Evolutionary conservation across 2,888 invertebrate species (phyloP), one percentile per base, ranked within the genome.

Genomic region (Leucozona laternaria): DNA sequence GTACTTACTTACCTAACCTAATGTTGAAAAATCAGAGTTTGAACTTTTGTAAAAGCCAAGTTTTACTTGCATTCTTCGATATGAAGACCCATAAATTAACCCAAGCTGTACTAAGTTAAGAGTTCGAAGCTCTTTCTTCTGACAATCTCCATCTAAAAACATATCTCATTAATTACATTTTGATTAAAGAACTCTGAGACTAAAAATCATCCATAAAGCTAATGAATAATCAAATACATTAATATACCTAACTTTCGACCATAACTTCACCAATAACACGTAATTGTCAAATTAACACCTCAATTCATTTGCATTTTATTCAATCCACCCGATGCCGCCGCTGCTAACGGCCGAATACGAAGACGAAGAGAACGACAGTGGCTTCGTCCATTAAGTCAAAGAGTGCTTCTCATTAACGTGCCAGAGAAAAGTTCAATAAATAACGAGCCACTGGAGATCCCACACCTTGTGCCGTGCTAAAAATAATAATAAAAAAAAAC

Each of bases 271-370:
- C 50, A 37, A 72, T 70, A 78, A 50, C 58, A 64, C 79, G 82
- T 86, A 79, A 86, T 82, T 86, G 86, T 82, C 86, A 86, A 81
- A 86, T 86, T 86, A 86, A 86, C 86, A 86, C 86, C 82, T 79
- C 82, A 37, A 40, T 64, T 79, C 82, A 82, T 86, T 86, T 86
- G 82, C 82, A 82, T 80, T 71, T 68, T 15, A 43, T 71, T 17
- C 22, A 60, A 77, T 70, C 57, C 78, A 53, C 37, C 64, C 31
- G 48, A 28, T 8, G 37, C 37, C 20, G 4, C 17, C 11, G n/a
- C 31, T 25, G 4, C 31, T 37, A 37, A 64, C 55, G 45, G 20
- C 34, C 64, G 31, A 62, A 40, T 2, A 13, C 13, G 45, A 17
- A 8, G 45, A 22, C 22, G 37, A 53, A 11, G 31, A 45, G 2